Evolutionary conservation across 1,140 invertebrate genomes (phyloP).

Genomic region (Drosophila eugracilis): DNA sequence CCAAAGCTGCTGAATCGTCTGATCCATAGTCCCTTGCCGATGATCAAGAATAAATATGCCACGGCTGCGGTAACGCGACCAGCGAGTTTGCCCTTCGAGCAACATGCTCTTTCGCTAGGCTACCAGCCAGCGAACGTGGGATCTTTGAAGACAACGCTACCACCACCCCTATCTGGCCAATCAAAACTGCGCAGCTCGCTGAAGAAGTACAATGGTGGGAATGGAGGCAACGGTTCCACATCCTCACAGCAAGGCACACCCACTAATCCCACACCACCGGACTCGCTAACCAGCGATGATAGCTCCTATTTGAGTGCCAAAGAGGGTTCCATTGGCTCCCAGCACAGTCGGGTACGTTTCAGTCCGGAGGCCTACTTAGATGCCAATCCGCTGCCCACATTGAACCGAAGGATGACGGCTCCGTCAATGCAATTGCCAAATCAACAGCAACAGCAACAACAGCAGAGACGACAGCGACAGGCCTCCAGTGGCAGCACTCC

Average conservation of each 20-base stretch:
- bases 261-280: conserved; percentile 93
- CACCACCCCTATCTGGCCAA: conserved; percentile 17
- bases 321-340: conserved; percentile 88
- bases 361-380: conserved; percentile 90
- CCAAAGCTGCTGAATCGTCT: conserved; percentile 73
- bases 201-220: conserved; percentile 57
- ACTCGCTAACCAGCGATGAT: conserved; percentile 93
- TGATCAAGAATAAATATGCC: conserved; percentile 61
- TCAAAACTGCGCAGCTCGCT: conserved; percentile 72
- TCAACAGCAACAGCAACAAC: conserved; percentile 35
- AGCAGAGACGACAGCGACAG: conserved; percentile 60
- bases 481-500: conserved; percentile 67
- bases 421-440: conserved; percentile 35
- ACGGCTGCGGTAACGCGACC: conserved; percentile 86
- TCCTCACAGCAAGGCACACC: conserved; percentile 87
- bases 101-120: conserved; percentile 44
- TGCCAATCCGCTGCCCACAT: conserved; percentile 54
- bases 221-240: conserved; percentile 50
- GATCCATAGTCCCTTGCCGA: conserved; percentile 68
- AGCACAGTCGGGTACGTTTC: conserved; percentile 91
- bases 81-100: conserved; percentile 88
- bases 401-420: conserved; percentile 59
- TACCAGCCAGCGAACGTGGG: conserved; percentile 30
- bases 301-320: conserved; percentile 93
- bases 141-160: conserved; percentile 45